Evolutionary conservation across 1,140 invertebrate genomes (phyloP).

Genomic region (Batillaria attramentaria): DNA sequence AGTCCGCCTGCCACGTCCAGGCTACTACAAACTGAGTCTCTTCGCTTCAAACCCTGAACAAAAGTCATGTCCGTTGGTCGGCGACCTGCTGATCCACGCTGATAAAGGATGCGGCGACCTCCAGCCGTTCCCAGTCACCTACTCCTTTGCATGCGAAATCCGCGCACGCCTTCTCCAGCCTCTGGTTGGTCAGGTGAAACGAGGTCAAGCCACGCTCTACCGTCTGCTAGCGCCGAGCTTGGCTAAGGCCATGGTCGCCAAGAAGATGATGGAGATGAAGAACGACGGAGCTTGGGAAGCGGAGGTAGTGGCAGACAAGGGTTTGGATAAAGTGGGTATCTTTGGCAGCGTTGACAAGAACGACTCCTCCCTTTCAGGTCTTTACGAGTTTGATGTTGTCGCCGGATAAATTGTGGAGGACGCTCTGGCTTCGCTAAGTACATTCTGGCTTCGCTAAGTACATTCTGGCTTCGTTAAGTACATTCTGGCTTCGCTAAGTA

Average conservation of each 20-base stretch:
- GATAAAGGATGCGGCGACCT: neutral
- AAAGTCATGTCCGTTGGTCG: neutral
- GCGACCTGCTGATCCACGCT: neutral
- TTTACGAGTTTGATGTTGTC: too few relatives aligned
- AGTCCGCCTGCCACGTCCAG: neutral
- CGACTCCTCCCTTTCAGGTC: too few relatives aligned
- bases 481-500: too few relatives aligned
- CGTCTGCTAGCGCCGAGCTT: neutral
- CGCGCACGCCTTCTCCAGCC: neutral
- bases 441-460: too few relatives aligned
- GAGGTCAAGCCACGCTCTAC: neutral
- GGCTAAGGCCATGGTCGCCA: neutral
- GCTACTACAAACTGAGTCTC: conserved; percentile 3
- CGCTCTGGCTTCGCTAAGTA: too few relatives aligned
- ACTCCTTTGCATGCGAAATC: too few relatives aligned
- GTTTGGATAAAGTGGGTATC: neutral
- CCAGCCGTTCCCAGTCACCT: neutral
- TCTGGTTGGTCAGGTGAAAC: neutral
- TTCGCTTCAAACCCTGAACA: neutral
- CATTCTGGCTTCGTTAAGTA: too few relatives aligned
- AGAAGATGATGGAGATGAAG: neutral
- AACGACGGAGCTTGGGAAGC: conserved; percentile 15
- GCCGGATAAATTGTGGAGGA: too few relatives aligned
- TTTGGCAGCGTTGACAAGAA: neutral
- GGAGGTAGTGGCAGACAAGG: neutral